Evolutionary conservation across 2,888 invertebrate genomes (phyloP), one percentile per base, ranked within the genome.

Genomic region (Heterodera filipjevi): DNA sequence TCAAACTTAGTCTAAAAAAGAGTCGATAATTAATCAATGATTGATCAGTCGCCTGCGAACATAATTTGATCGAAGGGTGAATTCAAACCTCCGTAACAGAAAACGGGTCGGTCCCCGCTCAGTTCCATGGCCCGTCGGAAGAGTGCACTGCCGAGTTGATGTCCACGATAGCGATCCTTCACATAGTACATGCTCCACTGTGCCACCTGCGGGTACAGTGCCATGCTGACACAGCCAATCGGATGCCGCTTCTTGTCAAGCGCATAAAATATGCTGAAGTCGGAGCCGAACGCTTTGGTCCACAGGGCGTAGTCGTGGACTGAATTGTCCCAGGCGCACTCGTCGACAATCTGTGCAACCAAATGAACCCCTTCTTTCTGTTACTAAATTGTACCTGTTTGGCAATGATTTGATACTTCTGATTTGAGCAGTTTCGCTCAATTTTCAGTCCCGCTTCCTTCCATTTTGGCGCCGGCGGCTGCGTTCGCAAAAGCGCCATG

Each of bases 111-210:
- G 33, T 33, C 22, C 12, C 68, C 68, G 33, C 27, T 5, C 59
- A 35, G 8, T 22, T 35, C 33, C 35, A 35, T 32, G 33, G 35
- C 19, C 12, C 35, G 68, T 10, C 30, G 30, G 33, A 35, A 8
- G 33, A 68, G 68, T 33, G 32, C 33, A 19, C 19, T 32, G 19
- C 68, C 68, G n/a, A 68, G 32, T 14, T 16, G 16, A n/a, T 32
- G 33, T 5, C 68, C 68, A 12, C 68, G 68, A 35, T 19, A 68
- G 33, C 35, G 32, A 16, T 68, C 68, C 8, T 68, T 68, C 68
- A 68, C 68, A 27, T 33, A 68, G 19, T 19, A 68, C 68, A 68
- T 68, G 68, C 68, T 68, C 33, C 32, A 68, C 3, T 68, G 68
- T 19, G 68, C 68, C 68, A 68, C 68, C 14, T 35, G 33, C 27